Evolutionary conservation across 1,140 invertebrate genomes (phyloP).

Genomic region (Pseudoatta argentina): DNA sequence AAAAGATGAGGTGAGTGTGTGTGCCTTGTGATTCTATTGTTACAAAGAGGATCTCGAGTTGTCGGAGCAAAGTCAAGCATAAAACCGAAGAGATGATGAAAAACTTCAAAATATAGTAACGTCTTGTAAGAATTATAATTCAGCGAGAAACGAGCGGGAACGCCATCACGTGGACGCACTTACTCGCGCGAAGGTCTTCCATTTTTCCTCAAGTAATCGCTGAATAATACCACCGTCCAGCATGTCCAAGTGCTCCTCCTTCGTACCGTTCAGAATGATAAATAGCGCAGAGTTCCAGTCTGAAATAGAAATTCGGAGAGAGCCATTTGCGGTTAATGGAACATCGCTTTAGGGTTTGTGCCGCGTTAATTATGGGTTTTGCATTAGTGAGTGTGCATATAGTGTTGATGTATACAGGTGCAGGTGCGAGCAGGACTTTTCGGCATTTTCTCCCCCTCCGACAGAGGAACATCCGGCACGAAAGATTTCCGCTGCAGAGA

Average conservation of each 20-base stretch:
- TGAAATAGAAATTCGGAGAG: slow-evolving; percentile 86
- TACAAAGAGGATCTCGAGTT: slow-evolving; percentile 12
- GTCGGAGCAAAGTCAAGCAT: slow-evolving; percentile 23
- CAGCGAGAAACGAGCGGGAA: slow-evolving; percentile 58
- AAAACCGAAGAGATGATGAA: slow-evolving; percentile 14
- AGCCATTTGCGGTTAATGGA: slow-evolving; percentile 75
- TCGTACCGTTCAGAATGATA: slow-evolving; percentile 98
- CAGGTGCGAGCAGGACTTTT: slow-evolving; percentile 58
- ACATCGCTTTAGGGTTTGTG: slow-evolving; percentile 72
- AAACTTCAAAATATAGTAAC: slow-evolving; percentile 27
- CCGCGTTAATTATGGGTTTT: slow-evolving; percentile 74
- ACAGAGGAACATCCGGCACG: slow-evolving; percentile 55
- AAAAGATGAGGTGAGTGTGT: slow-evolving; percentile 1
- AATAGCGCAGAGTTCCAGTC: slow-evolving; percentile 99
- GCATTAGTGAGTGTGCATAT: slow-evolving; percentile 63
- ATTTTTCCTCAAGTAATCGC: slow-evolving; percentile 98
- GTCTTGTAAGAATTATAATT: slow-evolving; percentile 32
- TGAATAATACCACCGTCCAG: slow-evolving; percentile 99
- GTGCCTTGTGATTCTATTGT: slow-evolving; percentile 10
- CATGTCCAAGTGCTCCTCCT: slow-evolving; percentile 99
- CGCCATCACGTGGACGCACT: slow-evolving; percentile 77
- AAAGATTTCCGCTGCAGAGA: slow-evolving; percentile 65
- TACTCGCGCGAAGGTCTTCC: slow-evolving; percentile 99
- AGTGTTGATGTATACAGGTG: slow-evolving; percentile 44
- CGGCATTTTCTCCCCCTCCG: slow-evolving; percentile 15